Evolutionary conservation across 2,888 invertebrate genomes (phyloP).

Genomic region (Sipha maydis): DNA sequence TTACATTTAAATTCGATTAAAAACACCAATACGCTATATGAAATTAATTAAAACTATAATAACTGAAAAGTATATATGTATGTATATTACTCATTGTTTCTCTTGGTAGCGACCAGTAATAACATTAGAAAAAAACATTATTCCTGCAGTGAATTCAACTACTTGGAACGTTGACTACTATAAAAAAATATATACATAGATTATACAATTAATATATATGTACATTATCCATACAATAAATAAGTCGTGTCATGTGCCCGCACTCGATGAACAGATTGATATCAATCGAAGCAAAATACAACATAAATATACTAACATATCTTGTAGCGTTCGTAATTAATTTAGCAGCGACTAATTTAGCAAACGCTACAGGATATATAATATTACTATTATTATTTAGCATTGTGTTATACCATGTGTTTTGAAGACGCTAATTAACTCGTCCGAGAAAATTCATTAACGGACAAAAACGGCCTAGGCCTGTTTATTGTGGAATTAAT

Average conservation of each 20-base stretch:
- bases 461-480: conserved; percentile 58
- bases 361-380: conserved; percentile 36
- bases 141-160: not conserved
- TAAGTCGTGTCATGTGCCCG: not conserved
- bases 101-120: not conserved
- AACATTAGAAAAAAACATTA: not conserved
- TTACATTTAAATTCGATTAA: not conserved
- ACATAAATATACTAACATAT: not conserved
- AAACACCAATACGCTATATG: not conserved
- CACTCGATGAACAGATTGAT: not conserved
- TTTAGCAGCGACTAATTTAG: conserved; percentile 43
- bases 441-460: conserved; percentile 60
- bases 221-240: not conserved
- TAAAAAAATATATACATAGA: not conserved
- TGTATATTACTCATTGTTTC: not conserved
- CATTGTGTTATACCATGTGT: conserved; percentile 52
- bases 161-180: not conserved
- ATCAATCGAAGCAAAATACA: conserved; percentile 18
- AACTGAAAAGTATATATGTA: not conserved
- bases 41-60: conserved; percentile 14
- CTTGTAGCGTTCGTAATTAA: conserved; percentile 36
- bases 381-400: conserved; percentile 51
- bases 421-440: conserved; percentile 59
- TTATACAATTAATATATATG: not conserved
- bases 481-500: conserved; percentile 59